Percentiles rank a stretch among this genome's conserved stretches.
Evolutionary conservation across 2,797 vertebrate species (phyloP).

Genomic region (Rhodeus uyekii): DNA sequence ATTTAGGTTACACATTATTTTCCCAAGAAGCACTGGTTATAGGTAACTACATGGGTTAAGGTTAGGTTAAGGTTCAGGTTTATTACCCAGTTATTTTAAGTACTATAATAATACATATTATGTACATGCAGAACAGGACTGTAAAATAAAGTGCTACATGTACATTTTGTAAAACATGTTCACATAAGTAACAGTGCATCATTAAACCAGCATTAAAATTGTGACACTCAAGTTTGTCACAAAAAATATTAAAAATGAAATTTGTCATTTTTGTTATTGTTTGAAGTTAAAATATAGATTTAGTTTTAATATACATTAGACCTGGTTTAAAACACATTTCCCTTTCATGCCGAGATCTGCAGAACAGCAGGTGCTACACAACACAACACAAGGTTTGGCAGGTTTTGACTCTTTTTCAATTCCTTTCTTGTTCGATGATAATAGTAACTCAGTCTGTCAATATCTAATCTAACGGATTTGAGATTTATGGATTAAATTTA

Average conservation of each 20-base stretch:
- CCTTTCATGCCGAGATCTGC: background rate
- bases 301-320: background rate
- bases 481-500: background rate
- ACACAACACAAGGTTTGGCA: background rate
- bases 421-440: conserved; percentile 3
- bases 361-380: background rate
- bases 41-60: no score
- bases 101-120: no score
- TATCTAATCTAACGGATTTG: background rate
- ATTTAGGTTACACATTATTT: no score
- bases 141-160: no score
- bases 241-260: background rate
- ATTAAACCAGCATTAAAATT: background rate
- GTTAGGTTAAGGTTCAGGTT: no score
- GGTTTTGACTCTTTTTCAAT: background rate
- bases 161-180: no score
- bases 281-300: background rate
- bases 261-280: background rate
- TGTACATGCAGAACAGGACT: no score
- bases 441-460: background rate
- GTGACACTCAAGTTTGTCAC: background rate
- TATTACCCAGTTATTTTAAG: no score
- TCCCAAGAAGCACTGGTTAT: no score
- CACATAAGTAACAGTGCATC: background rate
- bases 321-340: background rate